Base-by-base conservation (phyloP, 2,113 vertebrate genomes). In the Crotophaga sulcirostris region DNA sequence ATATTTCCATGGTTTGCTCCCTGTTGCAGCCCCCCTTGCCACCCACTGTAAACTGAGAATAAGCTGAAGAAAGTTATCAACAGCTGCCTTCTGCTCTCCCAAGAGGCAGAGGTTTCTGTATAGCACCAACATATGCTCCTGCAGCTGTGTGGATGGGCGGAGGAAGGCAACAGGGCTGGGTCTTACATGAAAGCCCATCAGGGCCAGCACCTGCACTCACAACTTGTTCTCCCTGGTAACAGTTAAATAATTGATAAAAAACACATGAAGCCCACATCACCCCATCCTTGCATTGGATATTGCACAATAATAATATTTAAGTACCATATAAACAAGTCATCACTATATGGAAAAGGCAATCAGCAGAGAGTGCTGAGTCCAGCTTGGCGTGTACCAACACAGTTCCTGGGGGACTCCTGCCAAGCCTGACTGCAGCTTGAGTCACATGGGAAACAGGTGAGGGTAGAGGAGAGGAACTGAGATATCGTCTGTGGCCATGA, bases 241-340 rank as follows among this genome's bases (percentile, higher is more conserved):
- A 77, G 16, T 92, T 91, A 74, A 96, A 87, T 92, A 92, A 82
- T 55, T 66, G 59, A 90, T 45, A 60, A 60, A 90, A 88, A 89
- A 20, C 51, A 90, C 0, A 0, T 78, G 90, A 90, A 94, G 56
- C 21, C 23, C 45, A 13, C 33, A 9, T 42, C 51, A 28, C 56
- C n/a, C 72, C 80, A 70, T 38, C 66, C 34, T 21, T 17, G 87
- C 85, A 44, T 15, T 92, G 88, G 38, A 69, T 97, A 98, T 97
- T 98, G 97, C 97, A 98, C 97, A 94, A 95, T 64, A 94, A 95
- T 64, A 96, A 96, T 55, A 69, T 79, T 83, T 91, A 84, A 95
- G 90, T 96, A 95, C 86, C 52, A 2, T 90, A 75, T 45, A 84
- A 87, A 79, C 47, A 29, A 92, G 81, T 77, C 58, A 72, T 49